A percentile compares a stretch with the other conserved stretches of the same genome.
Conservation (phyloP, 2,797 vertebrate species). For the Cryptoprocta ferox region DNA sequence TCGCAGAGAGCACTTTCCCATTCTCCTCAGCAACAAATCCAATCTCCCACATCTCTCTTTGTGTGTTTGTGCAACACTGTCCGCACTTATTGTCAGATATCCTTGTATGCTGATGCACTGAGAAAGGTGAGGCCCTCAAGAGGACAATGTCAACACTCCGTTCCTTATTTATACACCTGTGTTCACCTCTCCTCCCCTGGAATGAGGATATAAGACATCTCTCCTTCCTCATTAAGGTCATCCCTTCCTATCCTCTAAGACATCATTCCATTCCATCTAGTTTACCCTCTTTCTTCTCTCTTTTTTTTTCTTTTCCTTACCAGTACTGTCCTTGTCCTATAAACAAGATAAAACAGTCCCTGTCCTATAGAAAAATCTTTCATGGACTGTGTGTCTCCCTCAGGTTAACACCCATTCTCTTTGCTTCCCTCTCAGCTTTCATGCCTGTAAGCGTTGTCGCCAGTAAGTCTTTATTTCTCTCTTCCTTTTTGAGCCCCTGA, state of each 20-base stretch:
- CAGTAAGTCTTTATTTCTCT: background rate
- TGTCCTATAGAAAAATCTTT: background rate
- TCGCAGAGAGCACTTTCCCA: background rate
- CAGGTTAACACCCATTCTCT: background rate
- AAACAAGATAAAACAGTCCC: background rate
- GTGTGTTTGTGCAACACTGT: background rate
- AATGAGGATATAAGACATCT: background rate
- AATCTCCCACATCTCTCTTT: background rate
- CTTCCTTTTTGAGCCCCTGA: background rate
- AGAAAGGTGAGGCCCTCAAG: background rate
- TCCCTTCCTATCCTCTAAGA: background rate
- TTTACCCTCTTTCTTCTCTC: background rate
- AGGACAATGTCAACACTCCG: background rate
- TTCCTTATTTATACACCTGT: background rate
- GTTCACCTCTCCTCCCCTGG: background rate
- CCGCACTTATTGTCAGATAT: background rate
- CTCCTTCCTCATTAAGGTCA: background rate
- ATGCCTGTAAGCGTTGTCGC: background rate
- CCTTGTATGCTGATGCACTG: background rate
- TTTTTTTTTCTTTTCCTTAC: background rate
- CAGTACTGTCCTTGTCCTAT: background rate
- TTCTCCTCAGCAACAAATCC: background rate
- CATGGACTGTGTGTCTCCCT: background rate
- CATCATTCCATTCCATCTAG: background rate
- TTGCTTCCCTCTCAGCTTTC: background rate